A percentile compares a stretch with the other conserved stretches of the same genome.
Conservation (phyloP, 2,797 vertebrate genomes). For the Aselliscus stoliczkanus region DNA sequence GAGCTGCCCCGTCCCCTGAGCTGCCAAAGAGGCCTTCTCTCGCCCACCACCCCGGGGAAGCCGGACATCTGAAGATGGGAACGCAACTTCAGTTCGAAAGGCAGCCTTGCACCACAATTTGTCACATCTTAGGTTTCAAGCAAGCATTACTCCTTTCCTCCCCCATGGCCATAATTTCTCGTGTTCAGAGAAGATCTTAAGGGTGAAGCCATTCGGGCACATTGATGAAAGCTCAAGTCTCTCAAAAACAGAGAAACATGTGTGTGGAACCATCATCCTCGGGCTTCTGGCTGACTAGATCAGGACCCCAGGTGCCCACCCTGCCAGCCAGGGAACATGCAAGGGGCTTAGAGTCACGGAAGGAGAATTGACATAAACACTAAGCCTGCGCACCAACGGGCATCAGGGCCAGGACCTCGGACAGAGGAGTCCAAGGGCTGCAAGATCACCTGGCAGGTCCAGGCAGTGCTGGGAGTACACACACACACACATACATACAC, state of each 20-base stretch:
- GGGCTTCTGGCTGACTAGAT: rapidly evolving
- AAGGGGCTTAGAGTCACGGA: too few species aligned
- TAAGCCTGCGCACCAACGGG: rapidly evolving
- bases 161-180: too few species aligned
- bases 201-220: too few species aligned
- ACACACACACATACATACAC: too few species aligned
- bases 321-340: neutral
- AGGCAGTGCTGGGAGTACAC: neutral
- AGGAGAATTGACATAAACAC: neutral
- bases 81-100: too few species aligned
- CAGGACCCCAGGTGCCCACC: rapidly evolving
- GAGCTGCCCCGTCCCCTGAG: neutral
- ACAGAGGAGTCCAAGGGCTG: neutral
- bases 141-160: too few species aligned
- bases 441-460: rapidly evolving
- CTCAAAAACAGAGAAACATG: neutral
- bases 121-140: too few species aligned
- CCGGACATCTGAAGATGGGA: too few species aligned
- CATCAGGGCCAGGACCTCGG: neutral
- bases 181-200: too few species aligned
- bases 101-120: too few species aligned
- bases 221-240: neutral
- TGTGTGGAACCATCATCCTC: neutral
- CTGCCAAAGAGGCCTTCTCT: neutral
- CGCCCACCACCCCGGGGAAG: neutral